phyloP scores from a whole-genome alignment of 1,140 invertebrate species.

The Drosophila lacertosa region DNA sequence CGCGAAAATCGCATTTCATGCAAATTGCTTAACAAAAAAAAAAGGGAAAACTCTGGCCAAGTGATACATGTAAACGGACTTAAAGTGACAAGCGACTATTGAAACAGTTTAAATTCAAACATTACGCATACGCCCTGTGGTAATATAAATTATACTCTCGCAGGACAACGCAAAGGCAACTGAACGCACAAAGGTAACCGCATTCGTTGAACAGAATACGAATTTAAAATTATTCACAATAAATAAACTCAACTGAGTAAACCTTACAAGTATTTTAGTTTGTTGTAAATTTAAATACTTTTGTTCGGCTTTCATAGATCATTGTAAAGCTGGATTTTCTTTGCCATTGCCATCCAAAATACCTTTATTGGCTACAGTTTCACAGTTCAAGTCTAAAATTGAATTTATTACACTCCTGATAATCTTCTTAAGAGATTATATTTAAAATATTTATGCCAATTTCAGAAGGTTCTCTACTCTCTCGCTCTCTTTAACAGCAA shows the following conservation, averaged over 20 bases:
- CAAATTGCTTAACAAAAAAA: background rate
- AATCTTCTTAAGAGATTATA: background rate
- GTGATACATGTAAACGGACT: background rate
- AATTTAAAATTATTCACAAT: background rate
- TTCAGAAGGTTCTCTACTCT: too few relatives aligned
- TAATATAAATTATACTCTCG: slow-evolving; percentile 20
- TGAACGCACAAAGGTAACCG: slow-evolving; percentile 1
- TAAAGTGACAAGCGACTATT: background rate
- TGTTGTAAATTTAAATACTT: too few relatives aligned
- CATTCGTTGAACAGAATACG: background rate
- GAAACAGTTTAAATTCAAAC: background rate
- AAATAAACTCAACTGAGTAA: background rate
- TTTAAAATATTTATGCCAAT: background rate
- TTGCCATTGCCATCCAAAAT: background rate
- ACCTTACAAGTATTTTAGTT: background rate
- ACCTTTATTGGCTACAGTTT: background rate
- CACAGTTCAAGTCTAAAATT: background rate
- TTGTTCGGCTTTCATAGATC: too few relatives aligned
- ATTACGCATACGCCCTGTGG: slow-evolving; percentile 54
- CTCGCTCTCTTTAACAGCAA: too few relatives aligned
- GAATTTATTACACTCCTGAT: background rate
- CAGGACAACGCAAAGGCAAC: background rate
- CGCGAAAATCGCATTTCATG: slow-evolving; percentile 13
- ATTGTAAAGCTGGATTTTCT: too few relatives aligned
- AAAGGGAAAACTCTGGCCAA: too few relatives aligned